Evolutionary conservation across 2,888 invertebrate species (phyloP), one percentile per base, ranked within the genome.

Genomic region (Torymus aiolomorphi): DNA sequence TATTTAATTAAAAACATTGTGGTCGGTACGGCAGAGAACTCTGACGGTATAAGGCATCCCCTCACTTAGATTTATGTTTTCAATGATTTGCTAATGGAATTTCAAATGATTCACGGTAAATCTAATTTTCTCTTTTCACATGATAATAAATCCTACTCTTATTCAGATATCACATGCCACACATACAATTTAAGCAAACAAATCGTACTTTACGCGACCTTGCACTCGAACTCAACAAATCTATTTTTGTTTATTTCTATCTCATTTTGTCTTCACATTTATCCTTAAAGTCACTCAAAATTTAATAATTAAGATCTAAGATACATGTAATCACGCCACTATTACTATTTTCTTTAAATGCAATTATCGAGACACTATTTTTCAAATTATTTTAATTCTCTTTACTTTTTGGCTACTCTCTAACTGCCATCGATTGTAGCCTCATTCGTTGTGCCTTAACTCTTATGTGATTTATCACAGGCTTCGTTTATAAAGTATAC

Each of bases 391-490:
- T 69, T 71, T 66, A 31, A 18, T 56, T 13, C 59, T 14, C 63
- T 14, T 4, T 57, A 70, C 63, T 66, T 24, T 59, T 61, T 31
- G 61, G 59, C 42, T 59, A 73, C 8, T 42, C 42, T 8, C 1
- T 59, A 73, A 52, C n/a, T 51, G 16, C 14, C 18, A 54, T 73
- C 69, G 5, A 56, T 59, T 51, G 56, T 76, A 79, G 72, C 73
- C 62, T 76, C 70, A 14, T 74, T 78, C 49, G 20, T 78, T 78
- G 78, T 75, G 70, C 56, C 61, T 76, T 75, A 54, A 54, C 18
- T 62, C 69, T 78, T 76, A 75, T 76, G 80, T 78, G 80, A 82
- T 78, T 78, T 82, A 82, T 82, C 82, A 82, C 80, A 80, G 80
- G 16, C 78, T 78, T 65, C 67, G 59, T 76, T 80, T 56, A 71